A percentile compares a stretch with the other conserved stretches of the same genome.
These are phyloP conservation scores for Lochmaea crataegi DNA, from an alignment of 2,888 invertebrate species.

Conservation along the genomic window DNA sequence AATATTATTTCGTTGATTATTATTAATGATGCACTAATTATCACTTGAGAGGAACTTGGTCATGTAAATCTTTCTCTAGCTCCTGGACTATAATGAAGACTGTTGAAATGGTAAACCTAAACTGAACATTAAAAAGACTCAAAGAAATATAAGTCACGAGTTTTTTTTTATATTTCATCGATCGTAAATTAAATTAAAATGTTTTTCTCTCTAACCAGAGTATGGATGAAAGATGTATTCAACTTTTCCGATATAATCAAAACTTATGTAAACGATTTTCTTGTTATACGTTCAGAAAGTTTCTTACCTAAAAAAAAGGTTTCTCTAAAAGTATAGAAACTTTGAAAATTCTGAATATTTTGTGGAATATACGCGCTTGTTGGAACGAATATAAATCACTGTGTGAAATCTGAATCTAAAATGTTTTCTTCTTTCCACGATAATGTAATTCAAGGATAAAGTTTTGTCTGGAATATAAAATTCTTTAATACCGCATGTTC, in stretches of 20 bases:
- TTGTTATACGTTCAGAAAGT: conserved; percentile 15
- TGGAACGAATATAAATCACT: conserved; percentile 19
- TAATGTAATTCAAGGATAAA: conserved; percentile 12
- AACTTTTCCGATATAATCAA: conserved; percentile 20
- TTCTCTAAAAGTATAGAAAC: conserved; percentile 11
- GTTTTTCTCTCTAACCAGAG: background rate
- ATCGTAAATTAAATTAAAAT: background rate
- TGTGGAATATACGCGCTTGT: conserved; percentile 13
- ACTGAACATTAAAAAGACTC: too few relatives aligned
- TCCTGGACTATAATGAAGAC: too few relatives aligned
- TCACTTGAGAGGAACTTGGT: too few relatives aligned
- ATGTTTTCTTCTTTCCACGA: conserved; percentile 12
- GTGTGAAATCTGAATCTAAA: conserved; percentile 16
- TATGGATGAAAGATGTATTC: conserved; percentile 1
- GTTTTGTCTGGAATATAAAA: conserved; percentile 6
- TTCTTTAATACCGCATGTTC: background rate
- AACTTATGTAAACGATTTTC: conserved; percentile 19
- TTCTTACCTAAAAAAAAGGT: conserved; percentile 1
- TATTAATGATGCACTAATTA: too few relatives aligned
- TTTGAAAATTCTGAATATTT: conserved; percentile 16
- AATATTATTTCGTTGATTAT: too few relatives aligned
- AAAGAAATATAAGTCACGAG: too few relatives aligned
- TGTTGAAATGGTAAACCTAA: too few relatives aligned
- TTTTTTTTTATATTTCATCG: too few relatives aligned
- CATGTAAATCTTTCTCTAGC: too few relatives aligned